Evolutionary conservation across 2,888 invertebrate species (phyloP), one percentile per base, ranked within the genome.

Genomic region (Brachyptera risi): DNA sequence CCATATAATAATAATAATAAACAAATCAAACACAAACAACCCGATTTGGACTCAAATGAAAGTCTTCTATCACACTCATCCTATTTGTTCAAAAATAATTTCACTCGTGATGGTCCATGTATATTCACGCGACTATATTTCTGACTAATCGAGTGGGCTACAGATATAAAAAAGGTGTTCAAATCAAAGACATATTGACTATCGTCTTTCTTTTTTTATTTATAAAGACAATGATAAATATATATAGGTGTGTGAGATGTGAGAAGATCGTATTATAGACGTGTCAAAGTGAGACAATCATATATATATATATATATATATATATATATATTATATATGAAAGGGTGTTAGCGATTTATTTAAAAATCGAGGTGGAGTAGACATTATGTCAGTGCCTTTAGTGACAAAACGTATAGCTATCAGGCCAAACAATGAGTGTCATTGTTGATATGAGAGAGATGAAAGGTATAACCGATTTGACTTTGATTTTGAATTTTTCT

Each of bases 151-250:
- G 44, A 44, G 44, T 44, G 44, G 44, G 44, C 21, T 4, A 11
- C n/a, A n/a, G n/a, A n/a, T n/a, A n/a, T n/a, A n/a, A 7, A 7
- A 3, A 19, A 44, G 21, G 44, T 44, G 44, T 44, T 44, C 11
- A 44, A 44, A 19, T 44, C 44, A 21, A 44, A 44, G 44, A 44
- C 44, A 19, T 44, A 44, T 44, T 19, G 44, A 44, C 17, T 44
- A 44, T 44, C 44, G 15, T 44, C 21, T 17, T 44, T 21, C 44
- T n/a, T n/a, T n/a, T n/a, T n/a, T n/a, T n/a, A n/a, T n/a, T n/a
- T 44, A 44, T 44, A 44, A 44, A 44, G 44, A 44, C 44, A 44
- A 44, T 44, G 44, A 44, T 44, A 44, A 44, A 44, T 44, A 44
- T 44, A 44, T 21, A 11, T 7, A 44, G 44, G 44, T 44, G 44